These are phyloP conservation scores for Amblyteles armatorius DNA, from an alignment of 2,888 invertebrate genomes.

Conservation along the genomic window DNA sequence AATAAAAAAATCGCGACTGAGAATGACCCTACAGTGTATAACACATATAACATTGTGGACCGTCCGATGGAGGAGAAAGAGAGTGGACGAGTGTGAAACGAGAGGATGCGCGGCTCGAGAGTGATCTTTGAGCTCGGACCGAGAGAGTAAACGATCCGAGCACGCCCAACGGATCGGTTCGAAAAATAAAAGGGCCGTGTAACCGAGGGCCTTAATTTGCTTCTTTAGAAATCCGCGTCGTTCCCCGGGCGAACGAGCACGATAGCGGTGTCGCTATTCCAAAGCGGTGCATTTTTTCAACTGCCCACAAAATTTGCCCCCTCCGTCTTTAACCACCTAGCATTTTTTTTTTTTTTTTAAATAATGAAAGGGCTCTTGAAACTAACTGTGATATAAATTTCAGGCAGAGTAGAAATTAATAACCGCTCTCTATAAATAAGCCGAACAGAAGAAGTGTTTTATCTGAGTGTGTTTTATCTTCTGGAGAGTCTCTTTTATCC, in stretches of 20 bases:
- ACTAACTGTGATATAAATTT: background rate
- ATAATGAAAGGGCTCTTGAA: background rate
- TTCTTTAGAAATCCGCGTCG: slow-evolving; percentile 63
- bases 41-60: background rate
- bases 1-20: slow-evolving; percentile 48
- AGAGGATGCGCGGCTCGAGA: slow-evolving; percentile 27
- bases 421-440: background rate
- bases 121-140: slow-evolving; percentile 29
- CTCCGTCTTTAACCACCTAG: background rate
- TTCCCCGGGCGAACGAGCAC: slow-evolving; percentile 7
- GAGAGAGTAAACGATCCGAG: slow-evolving; percentile 51
- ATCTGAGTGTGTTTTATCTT: background rate
- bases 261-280: background rate
- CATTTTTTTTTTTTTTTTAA: slow-evolving; percentile 1
- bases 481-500: background rate
- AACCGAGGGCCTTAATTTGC: slow-evolving; percentile 56
- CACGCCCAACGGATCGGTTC: slow-evolving; percentile 61
- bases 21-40: slow-evolving; percentile 50
- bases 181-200: slow-evolving; percentile 47
- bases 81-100: slow-evolving; percentile 55
- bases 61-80: slow-evolving; percentile 36
- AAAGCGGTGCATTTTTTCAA: background rate
- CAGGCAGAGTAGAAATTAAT: background rate
- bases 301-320: background rate
- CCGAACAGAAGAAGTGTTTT: background rate